Conservation (phyloP, 2,888 invertebrate species). For the Aporophyla nigra region DNA sequence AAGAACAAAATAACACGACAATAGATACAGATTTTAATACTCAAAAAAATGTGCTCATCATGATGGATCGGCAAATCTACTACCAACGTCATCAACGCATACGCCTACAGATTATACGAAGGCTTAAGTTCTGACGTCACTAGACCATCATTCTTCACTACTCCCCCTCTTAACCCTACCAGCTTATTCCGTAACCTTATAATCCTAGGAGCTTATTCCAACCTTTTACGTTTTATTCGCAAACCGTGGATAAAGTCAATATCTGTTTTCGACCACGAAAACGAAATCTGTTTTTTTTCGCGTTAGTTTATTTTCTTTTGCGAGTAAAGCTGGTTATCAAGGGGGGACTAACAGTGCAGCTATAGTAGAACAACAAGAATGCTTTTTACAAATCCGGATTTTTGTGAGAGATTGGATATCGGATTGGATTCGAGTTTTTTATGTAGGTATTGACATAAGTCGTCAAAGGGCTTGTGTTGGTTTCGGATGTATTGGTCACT, state of each 20-base stretch:
- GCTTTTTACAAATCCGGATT: background rate
- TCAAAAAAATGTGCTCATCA: background rate
- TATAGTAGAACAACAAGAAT: slow-evolving; percentile 19
- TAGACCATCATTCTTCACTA: slow-evolving; percentile 31
- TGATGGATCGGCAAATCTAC: background rate
- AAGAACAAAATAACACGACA: background rate
- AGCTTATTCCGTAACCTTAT: slow-evolving; percentile 51
- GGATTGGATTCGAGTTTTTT: slow-evolving; percentile 9
- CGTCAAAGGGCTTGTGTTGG: background rate
- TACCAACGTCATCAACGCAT: background rate
- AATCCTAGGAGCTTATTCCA: slow-evolving; percentile 53
- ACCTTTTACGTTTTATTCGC: slow-evolving; percentile 53
- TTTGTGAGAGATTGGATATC: slow-evolving; percentile 31
- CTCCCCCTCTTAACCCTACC: slow-evolving; percentile 13
- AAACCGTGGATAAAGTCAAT: slow-evolving; percentile 41
- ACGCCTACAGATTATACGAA: slow-evolving; percentile 5
- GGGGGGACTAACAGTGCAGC: slow-evolving; percentile 8
- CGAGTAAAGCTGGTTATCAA: slow-evolving; percentile 30
- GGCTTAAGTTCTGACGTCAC: slow-evolving; percentile 18
- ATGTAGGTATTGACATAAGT: slow-evolving; percentile 19
- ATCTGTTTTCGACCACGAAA: slow-evolving; percentile 44
- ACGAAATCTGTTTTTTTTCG: slow-evolving; percentile 40
- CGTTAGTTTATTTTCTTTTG: slow-evolving; percentile 31
- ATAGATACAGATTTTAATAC: background rate
- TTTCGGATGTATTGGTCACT: background rate